These are phyloP conservation scores for Arbacia lixula DNA, from an alignment of 53 echinoderm and acorn worm genomes.

Conservation along the genomic window DNA sequence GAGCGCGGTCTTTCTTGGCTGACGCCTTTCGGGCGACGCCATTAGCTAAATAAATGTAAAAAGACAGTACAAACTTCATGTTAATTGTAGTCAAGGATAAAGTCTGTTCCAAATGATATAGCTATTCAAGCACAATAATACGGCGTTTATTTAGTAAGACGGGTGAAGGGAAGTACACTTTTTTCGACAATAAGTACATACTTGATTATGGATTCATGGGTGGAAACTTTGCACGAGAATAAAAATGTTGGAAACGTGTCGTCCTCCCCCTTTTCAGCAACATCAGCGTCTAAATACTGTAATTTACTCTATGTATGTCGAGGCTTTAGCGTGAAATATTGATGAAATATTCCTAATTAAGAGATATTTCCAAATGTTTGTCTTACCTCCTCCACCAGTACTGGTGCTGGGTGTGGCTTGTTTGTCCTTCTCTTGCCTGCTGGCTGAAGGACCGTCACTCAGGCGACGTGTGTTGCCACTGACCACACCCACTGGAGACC, in stretches of 20 bases:
- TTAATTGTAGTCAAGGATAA: not conserved
- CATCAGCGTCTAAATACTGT: too few species aligned
- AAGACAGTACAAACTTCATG: not conserved
- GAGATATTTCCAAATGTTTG: not conserved
- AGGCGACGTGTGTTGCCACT: constrained; percentile 42
- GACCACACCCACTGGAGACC: constrained; percentile 57
- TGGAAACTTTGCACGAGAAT: too few species aligned
- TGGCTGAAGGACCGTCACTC: constrained; percentile 18
- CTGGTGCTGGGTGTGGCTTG: constrained; percentile 35
- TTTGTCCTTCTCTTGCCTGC: not conserved
- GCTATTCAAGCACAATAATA: not conserved
- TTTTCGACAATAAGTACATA: too few species aligned
- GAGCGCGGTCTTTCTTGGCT: constrained; percentile 38
- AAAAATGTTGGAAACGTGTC: too few species aligned
- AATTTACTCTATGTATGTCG: too few species aligned
- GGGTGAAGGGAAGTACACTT: not conserved
- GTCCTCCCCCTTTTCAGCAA: too few species aligned
- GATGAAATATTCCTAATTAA: not conserved
- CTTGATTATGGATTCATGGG: too few species aligned
- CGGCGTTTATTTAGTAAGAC: too few species aligned
- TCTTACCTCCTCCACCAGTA: not conserved
- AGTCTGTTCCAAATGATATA: not conserved
- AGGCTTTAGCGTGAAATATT: too few species aligned
- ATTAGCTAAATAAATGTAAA: constrained; percentile 1
- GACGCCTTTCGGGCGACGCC: constrained; percentile 21